A percentile compares a stretch with the other conserved stretches of the same genome.
These are phyloP conservation scores for Crocallis elinguaria DNA, from an alignment of 2,888 invertebrate species.

Conservation along the genomic window DNA sequence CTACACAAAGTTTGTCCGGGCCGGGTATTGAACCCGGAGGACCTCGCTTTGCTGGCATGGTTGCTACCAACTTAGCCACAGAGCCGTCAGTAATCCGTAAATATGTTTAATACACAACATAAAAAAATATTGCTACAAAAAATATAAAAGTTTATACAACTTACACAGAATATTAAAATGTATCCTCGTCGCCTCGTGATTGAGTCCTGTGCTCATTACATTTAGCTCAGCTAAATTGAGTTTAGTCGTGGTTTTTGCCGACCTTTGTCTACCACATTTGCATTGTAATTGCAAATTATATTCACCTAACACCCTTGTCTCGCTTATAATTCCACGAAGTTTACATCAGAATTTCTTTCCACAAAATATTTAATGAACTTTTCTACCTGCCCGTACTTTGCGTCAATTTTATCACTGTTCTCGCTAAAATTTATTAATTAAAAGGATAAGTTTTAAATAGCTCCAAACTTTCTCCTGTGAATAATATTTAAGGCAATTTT, in stretches of 20 bases:
- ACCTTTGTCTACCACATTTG: slow-evolving; percentile 30
- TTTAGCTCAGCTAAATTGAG: slow-evolving; percentile 18
- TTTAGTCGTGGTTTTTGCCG: slow-evolving; percentile 25
- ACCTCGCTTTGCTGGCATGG: no score
- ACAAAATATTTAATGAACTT: slow-evolving; percentile 24
- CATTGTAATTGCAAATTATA: slow-evolving; percentile 34
- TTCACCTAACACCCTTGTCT: slow-evolving; percentile 22
- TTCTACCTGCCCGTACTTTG: slow-evolving; percentile 8
- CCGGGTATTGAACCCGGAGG: no score
- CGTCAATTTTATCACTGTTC: slow-evolving; percentile 26
- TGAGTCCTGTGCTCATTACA: slow-evolving; percentile 23
- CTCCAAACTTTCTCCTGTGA: slow-evolving; percentile 15
- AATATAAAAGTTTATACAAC: neutral
- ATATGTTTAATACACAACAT: no score
- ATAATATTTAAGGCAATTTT: slow-evolving; percentile 25
- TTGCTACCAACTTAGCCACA: no score
- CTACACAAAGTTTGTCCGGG: no score
- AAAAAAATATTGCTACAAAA: no score
- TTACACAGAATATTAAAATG: slow-evolving; percentile 10
- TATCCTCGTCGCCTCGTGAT: slow-evolving; percentile 14
- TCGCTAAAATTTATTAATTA: slow-evolving; percentile 22
- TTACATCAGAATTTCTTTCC: slow-evolving; percentile 11
- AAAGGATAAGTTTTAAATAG: slow-evolving; percentile 29
- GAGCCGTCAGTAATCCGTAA: no score
- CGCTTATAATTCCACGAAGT: slow-evolving; percentile 16